These are phyloP conservation scores for Ichneumon xanthorius DNA, from an alignment of 2,888 invertebrate species.

Conservation along the genomic window DNA sequence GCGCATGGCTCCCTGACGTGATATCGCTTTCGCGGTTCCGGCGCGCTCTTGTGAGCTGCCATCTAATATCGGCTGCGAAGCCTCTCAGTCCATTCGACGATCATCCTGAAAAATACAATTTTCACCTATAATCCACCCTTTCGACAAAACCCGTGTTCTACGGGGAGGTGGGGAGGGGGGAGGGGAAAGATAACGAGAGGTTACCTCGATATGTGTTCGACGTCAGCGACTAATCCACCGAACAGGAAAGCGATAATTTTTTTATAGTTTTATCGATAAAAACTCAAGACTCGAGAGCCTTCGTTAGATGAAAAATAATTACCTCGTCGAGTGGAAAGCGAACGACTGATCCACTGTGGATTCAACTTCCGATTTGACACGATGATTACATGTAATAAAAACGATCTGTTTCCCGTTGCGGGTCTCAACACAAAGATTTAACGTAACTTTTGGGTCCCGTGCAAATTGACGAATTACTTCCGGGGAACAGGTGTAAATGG, in stretches of 20 bases:
- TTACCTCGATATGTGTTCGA: too few species aligned
- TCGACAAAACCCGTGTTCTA: too few species aligned
- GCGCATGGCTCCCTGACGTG: constrained; percentile 71
- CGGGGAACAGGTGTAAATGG: not conserved
- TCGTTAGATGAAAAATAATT: not conserved
- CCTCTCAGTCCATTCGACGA: constrained; percentile 35
- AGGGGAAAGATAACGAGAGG: too few species aligned
- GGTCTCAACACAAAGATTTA: not conserved
- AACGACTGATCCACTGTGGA: not conserved
- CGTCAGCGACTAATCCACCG: not conserved
- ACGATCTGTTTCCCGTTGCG: not conserved
- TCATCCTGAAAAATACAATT: constrained; percentile 25
- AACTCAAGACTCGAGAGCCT: not conserved
- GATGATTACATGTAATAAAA: not conserved
- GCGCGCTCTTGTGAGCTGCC: not conserved
- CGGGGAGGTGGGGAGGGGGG: too few species aligned
- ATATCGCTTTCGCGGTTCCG: constrained; percentile 36
- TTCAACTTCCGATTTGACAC: not conserved
- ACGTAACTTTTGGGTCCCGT: not conserved
- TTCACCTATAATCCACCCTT: not conserved
- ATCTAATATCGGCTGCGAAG: not conserved
- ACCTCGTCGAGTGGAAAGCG: not conserved
- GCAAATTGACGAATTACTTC: not conserved
- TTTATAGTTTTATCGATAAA: not conserved
- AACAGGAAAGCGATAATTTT: not conserved